Base-by-base conservation (phyloP, 2,797 vertebrate genomes). In the Alfaro cultratus region DNA sequence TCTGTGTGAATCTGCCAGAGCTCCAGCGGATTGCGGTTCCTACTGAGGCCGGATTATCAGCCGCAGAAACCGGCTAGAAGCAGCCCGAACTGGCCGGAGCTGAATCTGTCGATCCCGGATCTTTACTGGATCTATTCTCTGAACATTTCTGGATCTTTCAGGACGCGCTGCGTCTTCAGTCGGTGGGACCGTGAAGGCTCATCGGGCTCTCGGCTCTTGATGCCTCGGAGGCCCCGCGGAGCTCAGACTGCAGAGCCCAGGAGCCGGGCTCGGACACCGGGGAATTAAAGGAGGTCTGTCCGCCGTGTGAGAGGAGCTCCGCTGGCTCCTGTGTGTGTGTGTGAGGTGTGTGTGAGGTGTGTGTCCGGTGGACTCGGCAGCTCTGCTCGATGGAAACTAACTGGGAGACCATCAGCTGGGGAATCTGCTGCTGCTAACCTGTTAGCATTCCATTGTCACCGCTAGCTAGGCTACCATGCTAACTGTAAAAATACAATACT, bases 371-470 rank as follows among this genome's bases (percentile, higher is more conserved):
- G n/a, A 39, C 6, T 1, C 12, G 21, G 46, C 3, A 5, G 5
- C 7, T 43, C 46, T 18, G 73, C 47, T 64, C 3, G 4, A 3
- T 8, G 16, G 0, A n/a, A 11, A 1, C 5, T 49, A 57, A 29
- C 74, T 34, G 31, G 0, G 2, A 47, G 26, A 46, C 68, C 74
- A 3, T 53, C 46, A 6, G 23, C 47, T 71, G 76, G 36, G 80
- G 77, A 70, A 77, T 83, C 23, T 67, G 76, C 87, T 90, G 45
- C 57, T 10, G 85, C 71, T 92, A 92, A 85, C 89, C 18, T 64
- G 57, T 45, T 77, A 92, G 83, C 90, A 88, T 92, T 86, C 91
- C 88, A 94, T 94, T 94, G 93, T 94, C 93, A 93, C 74, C 77
- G 84, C 74, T 83, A 73, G 57, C 67, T 49, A 81, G 8, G 87